These are phyloP conservation scores for Hucho hucho DNA, from an alignment of 2,113 vertebrate species.

Conservation along the genomic window DNA sequence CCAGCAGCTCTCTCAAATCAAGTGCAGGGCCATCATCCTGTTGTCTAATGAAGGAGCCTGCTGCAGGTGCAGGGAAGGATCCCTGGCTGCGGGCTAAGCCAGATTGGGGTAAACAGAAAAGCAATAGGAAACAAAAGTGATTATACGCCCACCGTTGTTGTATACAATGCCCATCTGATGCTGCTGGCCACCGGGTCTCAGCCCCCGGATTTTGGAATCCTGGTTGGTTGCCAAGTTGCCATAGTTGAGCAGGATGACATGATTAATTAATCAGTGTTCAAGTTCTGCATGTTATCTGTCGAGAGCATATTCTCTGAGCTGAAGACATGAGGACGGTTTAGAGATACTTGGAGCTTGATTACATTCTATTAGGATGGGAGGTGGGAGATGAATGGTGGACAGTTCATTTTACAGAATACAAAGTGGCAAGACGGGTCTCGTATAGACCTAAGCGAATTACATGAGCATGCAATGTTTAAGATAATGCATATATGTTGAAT, in stretches of 20 bases:
- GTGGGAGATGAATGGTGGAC: not conserved
- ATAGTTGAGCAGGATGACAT: not conserved
- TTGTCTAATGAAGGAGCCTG: slow-evolving; percentile 27
- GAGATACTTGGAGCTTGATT: slow-evolving; percentile 1
- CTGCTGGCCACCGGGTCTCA: not conserved
- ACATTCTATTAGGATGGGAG: not conserved
- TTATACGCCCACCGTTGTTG: not conserved
- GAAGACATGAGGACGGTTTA: not conserved
- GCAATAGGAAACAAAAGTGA: not conserved
- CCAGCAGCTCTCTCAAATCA: slow-evolving; percentile 27
- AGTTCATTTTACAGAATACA: not conserved
- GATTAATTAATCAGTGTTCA: not conserved
- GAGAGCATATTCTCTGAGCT: not conserved
- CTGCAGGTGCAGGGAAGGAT: not conserved
- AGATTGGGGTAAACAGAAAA: not conserved
- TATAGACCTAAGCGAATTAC: too few relatives aligned
- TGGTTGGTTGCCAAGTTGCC: too few relatives aligned
- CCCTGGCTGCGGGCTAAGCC: not conserved
- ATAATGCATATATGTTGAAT: not conserved
- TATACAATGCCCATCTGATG: not conserved
- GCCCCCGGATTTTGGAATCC: too few relatives aligned
- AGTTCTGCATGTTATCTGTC: not conserved
- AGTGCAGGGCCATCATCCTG: slow-evolving; percentile 52
- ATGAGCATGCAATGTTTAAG: too few relatives aligned
- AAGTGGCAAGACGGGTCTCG: too few relatives aligned